Evolutionary conservation across 2,113 vertebrate species (phyloP).

Genomic region (Mungos mungo): DNA sequence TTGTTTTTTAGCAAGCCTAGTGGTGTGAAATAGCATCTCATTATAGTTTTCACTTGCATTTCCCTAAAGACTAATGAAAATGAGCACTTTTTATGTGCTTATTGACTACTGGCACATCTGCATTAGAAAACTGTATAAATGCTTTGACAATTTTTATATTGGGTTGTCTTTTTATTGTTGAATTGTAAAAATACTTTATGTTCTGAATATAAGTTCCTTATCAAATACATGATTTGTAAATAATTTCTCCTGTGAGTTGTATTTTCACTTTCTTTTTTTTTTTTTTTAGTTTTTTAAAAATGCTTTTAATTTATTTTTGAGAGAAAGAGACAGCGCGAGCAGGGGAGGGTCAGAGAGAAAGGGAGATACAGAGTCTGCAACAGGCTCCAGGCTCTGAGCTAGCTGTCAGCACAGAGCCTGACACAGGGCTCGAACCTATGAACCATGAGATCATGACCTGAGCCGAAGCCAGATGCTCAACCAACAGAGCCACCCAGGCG

Average conservation of each 20-base stretch:
- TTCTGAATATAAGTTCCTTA: background rate
- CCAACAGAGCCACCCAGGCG: too few species aligned
- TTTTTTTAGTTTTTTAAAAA: too few species aligned
- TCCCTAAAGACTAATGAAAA: background rate
- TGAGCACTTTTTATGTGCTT: background rate
- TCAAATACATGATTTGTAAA: background rate
- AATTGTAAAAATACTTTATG: background rate
- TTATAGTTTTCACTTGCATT: background rate
- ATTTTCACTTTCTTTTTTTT: background rate
- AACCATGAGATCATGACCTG: too few species aligned
- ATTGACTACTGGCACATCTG: background rate
- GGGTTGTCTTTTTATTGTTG: background rate
- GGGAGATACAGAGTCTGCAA: too few species aligned
- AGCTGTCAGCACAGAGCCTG: too few species aligned
- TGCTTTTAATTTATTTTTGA: too few species aligned
- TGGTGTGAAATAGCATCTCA: background rate
- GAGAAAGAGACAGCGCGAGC: too few species aligned
- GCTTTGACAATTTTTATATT: background rate
- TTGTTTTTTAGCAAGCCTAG: background rate
- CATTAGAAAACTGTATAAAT: background rate
- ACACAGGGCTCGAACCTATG: too few species aligned
- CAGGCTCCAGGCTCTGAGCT: too few species aligned
- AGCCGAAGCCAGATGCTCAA: too few species aligned
- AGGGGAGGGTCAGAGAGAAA: too few species aligned
- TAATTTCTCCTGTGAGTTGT: background rate